These are phyloP conservation scores for Athripsodes cinereus DNA, from an alignment of 2,888 invertebrate species.

Conservation along the genomic window DNA sequence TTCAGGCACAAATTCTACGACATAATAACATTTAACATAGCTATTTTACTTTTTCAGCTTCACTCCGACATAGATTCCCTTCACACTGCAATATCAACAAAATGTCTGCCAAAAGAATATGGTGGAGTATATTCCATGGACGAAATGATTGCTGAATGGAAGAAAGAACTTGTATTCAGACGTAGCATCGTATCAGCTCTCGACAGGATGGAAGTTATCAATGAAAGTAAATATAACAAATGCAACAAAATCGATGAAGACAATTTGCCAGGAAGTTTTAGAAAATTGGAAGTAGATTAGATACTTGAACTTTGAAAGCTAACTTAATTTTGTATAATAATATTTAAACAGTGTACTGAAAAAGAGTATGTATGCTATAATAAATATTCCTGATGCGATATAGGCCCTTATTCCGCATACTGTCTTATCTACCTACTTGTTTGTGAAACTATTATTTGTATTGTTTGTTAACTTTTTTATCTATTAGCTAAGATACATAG, in stretches of 20 bases:
- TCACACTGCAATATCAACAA: conserved; percentile 51
- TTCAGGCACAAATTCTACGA: no score
- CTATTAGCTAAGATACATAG: no score
- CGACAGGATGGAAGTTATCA: conserved; percentile 58
- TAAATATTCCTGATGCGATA: no score
- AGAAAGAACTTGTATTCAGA: conserved; percentile 54
- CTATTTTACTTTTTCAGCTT: conserved; percentile 38
- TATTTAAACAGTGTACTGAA: no score
- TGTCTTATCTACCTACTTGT: no score
- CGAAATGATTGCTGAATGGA: conserved; percentile 67
- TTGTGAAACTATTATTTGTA: no score
- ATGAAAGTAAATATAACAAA: not conserved
- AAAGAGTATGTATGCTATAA: no score
- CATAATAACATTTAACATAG: no score
- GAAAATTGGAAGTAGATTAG: conserved; percentile 64
- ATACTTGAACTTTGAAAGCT: not conserved
- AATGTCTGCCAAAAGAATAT: conserved; percentile 63
- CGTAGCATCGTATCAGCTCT: conserved; percentile 53
- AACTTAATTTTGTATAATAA: not conserved
- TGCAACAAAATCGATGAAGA: conserved; percentile 42
- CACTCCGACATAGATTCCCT: conserved; percentile 55
- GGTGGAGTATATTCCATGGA: conserved; percentile 65
- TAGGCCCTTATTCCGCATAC: no score
- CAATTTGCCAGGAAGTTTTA: conserved; percentile 55
- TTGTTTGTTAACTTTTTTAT: no score